Percentiles rank a stretch among this genome's conserved stretches.
phyloP scores from a whole-genome alignment of 2,888 invertebrate species.

The Didymodactylos carnosus region DNA sequence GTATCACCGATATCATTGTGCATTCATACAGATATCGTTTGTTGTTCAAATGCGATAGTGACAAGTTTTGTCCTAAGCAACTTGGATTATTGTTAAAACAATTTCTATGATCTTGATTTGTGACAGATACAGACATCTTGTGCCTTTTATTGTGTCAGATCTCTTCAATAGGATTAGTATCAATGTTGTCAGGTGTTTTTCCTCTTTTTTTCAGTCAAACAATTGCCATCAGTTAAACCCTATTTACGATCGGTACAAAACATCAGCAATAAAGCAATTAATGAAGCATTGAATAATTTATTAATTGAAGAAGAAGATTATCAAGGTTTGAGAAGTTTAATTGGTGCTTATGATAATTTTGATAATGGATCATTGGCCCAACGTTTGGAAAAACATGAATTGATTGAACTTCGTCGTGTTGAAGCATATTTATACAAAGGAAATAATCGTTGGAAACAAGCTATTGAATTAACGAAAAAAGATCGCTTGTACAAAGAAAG shows the following conservation, averaged over 20 bases:
- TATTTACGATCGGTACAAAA: constrained; percentile 91
- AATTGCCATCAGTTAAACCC: constrained; percentile 86
- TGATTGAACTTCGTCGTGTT: constrained; percentile 94
- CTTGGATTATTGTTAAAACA: no score
- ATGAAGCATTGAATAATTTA: constrained; percentile 85
- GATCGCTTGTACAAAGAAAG: constrained; percentile 70
- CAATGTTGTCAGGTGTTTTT: no score
- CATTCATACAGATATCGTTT: no score
- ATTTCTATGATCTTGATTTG: no score
- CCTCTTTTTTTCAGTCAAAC: constrained; percentile 53
- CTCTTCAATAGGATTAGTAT: no score
- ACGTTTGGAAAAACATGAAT: constrained; percentile 86
- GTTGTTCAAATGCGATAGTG: no score
- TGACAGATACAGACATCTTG: no score
- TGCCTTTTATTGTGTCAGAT: no score
- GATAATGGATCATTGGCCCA: constrained; percentile 96
- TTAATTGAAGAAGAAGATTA: constrained; percentile 85
- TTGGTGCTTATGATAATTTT: constrained; percentile 98
- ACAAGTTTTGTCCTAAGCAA: no score
- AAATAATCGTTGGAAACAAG: constrained; percentile 98
- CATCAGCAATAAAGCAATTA: constrained; percentile 95
- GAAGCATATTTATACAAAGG: constrained; percentile 97
- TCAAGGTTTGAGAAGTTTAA: constrained; percentile 69
- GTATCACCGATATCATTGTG: no score
- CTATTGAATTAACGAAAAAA: constrained; percentile 96